phyloP scores from a whole-genome alignment of 2,797 vertebrate genomes.

The Poeciliopsis paucimaculata region DNA sequence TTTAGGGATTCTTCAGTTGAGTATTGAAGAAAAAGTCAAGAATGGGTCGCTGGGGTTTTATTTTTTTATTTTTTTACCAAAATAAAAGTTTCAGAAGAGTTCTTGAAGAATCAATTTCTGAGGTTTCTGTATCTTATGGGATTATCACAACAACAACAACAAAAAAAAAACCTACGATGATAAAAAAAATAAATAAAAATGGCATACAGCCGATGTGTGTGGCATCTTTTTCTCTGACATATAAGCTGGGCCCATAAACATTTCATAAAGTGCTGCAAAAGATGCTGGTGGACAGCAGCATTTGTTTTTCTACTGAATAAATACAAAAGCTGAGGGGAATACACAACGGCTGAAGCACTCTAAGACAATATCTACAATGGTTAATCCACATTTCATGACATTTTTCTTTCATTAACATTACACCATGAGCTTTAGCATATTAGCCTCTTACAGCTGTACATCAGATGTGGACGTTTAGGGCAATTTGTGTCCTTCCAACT shows the following conservation, averaged over 20 bases:
- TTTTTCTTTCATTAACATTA: not conserved
- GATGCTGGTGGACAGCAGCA: not conserved
- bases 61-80: not conserved
- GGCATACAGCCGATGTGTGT: not conserved
- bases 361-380: not conserved
- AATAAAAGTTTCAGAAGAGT: not conserved
- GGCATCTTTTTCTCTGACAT: not conserved
- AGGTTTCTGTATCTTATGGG: not conserved
- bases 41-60: not conserved
- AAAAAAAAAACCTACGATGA: not conserved
- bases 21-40: not conserved
- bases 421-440: not conserved
- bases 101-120: not conserved
- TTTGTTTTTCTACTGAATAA: not conserved
- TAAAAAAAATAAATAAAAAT: not conserved
- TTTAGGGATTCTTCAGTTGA: not conserved
- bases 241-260: not conserved
- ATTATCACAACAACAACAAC: not conserved
- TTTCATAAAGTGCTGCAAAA: not conserved
- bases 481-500: not conserved
- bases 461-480: not conserved
- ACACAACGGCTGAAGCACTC: not conserved
- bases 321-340: slow-evolving; percentile 7
- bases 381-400: not conserved
- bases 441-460: not conserved